Evolutionary conservation across 2,113 vertebrate species (phyloP), one percentile per base, ranked within the genome.

Genomic region (Paraplagusia blochii): DNA sequence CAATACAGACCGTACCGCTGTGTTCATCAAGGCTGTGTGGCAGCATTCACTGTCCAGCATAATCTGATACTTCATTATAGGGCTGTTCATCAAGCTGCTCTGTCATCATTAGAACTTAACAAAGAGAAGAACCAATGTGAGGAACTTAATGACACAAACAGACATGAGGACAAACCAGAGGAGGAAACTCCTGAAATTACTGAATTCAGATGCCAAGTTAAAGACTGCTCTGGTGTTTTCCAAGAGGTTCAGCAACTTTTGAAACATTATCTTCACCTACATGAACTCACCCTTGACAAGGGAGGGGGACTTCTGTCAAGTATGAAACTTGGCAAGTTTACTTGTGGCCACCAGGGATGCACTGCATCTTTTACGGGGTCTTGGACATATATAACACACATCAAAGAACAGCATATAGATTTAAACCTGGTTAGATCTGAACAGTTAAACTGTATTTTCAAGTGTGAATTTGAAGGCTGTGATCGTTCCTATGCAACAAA

Each of bases 31-130:
- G 95, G 92, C 22, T 99, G 96, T 58, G 89, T 91, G 40, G 96
- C 96, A 0, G 96, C 96, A 14, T 99, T 99, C 69, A 95, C 96
- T 0, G 95, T 98, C 76, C 96, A 99, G 1, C 96, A 97, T 22
- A 99, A 98, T 71, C 79, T 98, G 39, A 99, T 99, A 74, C 95
- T 99, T 50, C 96, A 99, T 79, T 99, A 99, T 75, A 92, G 94
- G 55, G 92, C 94, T 29, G 92, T 99, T 42, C 96, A 99, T 72
- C 97, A 96, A 63, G 94, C 95, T 6, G 92, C 92, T 64, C 74
- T 96, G 16, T 90, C 94, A 13, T 90, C 90, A 1, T 89, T 96
- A 79, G 88, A 92, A 73, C 82, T 84, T 0, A 93, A 92, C 68
- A 84, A 91, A 49, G 94, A 95, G 69, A 91, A 93, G 11, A 94